Conservation (phyloP, 2,113 vertebrate species). For the Ramphastos sulfuratus region DNA sequence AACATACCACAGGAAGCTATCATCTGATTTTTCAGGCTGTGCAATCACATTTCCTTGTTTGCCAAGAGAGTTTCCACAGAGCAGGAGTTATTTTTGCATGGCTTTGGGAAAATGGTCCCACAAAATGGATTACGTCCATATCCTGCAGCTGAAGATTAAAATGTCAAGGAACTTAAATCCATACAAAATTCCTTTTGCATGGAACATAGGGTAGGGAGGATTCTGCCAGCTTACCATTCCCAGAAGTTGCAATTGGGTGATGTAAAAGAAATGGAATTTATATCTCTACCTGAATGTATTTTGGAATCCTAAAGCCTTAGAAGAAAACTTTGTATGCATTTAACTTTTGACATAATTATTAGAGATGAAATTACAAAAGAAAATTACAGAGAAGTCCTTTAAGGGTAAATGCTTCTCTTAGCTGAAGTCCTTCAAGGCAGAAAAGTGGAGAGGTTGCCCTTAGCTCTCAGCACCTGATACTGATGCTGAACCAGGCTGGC, state of each 20-base stretch:
- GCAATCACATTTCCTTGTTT: conserved; percentile 6
- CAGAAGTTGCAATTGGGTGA: background rate
- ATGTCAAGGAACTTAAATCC: background rate
- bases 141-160: background rate
- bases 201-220: background rate
- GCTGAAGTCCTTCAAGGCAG: background rate
- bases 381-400: background rate
- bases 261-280: background rate
- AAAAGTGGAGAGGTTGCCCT: background rate
- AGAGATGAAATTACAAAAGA: background rate
- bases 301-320: background rate
- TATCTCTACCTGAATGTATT: background rate
- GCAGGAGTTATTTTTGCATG: background rate
- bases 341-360: background rate
- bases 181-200: background rate
- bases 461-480: background rate
- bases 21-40: background rate
- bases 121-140: background rate
- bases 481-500: background rate
- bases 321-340: background rate
- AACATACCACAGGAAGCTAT: background rate
- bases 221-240: background rate
- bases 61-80: background rate
- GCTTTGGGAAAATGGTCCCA: background rate
- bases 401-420: background rate